phyloP scores from a whole-genome alignment of 2,797 vertebrate genomes.

The Cossypha dichroa region DNA sequence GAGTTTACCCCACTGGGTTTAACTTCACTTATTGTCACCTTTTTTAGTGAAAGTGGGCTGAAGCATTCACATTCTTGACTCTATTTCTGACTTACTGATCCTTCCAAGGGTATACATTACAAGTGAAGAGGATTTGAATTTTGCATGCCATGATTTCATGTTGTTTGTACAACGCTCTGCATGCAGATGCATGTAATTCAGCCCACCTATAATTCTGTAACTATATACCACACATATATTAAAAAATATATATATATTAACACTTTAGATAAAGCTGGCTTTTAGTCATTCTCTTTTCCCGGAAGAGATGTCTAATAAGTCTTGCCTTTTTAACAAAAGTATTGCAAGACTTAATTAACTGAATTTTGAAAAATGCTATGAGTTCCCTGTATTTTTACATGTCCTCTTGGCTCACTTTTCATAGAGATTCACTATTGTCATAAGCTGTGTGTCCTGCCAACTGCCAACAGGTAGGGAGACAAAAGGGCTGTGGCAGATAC shows the following conservation, averaged over 20 bases:
- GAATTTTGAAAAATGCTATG: conserved; percentile 4
- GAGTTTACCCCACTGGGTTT: background rate
- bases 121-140: background rate
- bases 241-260: background rate
- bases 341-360: background rate
- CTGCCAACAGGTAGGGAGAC: background rate
- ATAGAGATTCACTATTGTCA: background rate
- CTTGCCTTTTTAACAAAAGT: background rate
- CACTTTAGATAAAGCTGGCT: background rate
- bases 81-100: background rate
- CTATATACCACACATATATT: background rate
- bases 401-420: background rate
- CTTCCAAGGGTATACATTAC: background rate
- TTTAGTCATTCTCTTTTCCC: background rate
- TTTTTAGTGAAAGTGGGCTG: background rate
- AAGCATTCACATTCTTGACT: background rate
- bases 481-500: background rate
- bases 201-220: background rate
- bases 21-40: background rate
- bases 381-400: background rate
- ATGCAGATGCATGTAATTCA: background rate
- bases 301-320: background rate
- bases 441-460: background rate
- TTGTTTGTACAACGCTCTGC: background rate
- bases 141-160: background rate